phyloP scores from a whole-genome alignment of 2,113 vertebrate genomes.

The Solenodon paradoxus region DNA sequence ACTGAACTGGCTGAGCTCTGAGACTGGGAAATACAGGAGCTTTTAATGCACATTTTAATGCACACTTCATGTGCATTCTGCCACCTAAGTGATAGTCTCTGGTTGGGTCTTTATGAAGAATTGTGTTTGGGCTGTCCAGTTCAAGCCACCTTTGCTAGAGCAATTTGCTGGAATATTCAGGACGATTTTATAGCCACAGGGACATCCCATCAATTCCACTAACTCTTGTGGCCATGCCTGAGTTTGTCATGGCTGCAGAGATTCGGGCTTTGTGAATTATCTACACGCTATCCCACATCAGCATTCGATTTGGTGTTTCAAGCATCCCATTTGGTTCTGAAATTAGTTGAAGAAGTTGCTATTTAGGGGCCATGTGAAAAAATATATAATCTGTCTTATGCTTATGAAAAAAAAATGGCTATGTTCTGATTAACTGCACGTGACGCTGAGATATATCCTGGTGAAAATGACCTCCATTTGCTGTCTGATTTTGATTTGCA shows the following conservation, averaged over 20 bases:
- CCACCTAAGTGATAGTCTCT: background rate
- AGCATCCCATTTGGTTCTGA: slow-evolving; percentile 71
- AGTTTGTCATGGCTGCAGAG: slow-evolving; percentile 56
- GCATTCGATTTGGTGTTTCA: slow-evolving; percentile 69
- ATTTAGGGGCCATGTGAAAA: slow-evolving; percentile 58
- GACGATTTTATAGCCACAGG: slow-evolving; percentile 30
- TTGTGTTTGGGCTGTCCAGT: background rate
- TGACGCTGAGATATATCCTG: slow-evolving; percentile 54
- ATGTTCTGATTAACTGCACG: slow-evolving; percentile 72
- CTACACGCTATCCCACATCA: slow-evolving; percentile 59
- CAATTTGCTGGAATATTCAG: slow-evolving; percentile 65
- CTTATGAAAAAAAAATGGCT: slow-evolving; percentile 63
- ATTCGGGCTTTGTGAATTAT: slow-evolving; percentile 70
- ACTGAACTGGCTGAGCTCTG: background rate
- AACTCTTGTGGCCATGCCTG: slow-evolving; percentile 45
- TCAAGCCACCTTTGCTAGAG: slow-evolving; percentile 40
- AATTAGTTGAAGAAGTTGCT: slow-evolving; percentile 71
- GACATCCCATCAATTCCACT: slow-evolving; percentile 53
- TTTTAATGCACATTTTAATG: background rate
- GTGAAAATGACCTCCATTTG: slow-evolving; percentile 72
- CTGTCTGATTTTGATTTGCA: slow-evolving; percentile 68
- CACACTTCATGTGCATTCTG: background rate
- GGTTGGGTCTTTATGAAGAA: background rate
- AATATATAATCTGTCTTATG: slow-evolving; percentile 59
- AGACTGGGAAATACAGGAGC: background rate